Base-by-base conservation (phyloP, 2,888 invertebrate genomes). In the Peribatodes rhomboidaria region DNA sequence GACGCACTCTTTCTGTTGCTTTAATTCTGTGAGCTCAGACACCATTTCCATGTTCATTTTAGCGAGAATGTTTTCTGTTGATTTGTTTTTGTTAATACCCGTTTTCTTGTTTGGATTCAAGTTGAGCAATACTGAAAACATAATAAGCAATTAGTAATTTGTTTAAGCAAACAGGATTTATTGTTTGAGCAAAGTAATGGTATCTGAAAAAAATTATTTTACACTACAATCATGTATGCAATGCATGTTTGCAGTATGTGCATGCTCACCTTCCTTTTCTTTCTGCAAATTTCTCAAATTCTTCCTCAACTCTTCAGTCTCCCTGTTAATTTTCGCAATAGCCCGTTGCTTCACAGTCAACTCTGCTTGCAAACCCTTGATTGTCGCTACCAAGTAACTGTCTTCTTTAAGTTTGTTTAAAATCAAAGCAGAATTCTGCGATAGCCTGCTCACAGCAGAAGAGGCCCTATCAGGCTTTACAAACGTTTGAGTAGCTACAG, bases 351-450 rank as follows among this genome's bases (percentile, higher is more conserved):
- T 97, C 35, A 95, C 94, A 3, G 95, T 94, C 55, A 97, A 81
- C 79, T 97, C 97, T 0, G 95, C 86, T 81, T 97, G 96, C 79
- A 97, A 88, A 2, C 97, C 97, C 67, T 97, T 95, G 74, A 97
- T 96, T 0, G 97, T 97, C 0, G 97, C 97, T 22, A 97, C 85
- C 50, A 97, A 91, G 88, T 97, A 96, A 35, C 96, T 94, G 72
- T 97, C 97, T 76, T 97, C 96, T 82, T 96, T 96, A 7, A 93
- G 81, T 68, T 94, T 93, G 57, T 89, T 90, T 39, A 93, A 81
- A 65, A 92, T 67, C n/a, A 92, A 73, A 0, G 94, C 85, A 42
- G 95, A 94, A 42, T 94, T 94, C 73, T 94, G 94, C 0, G 94
- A 90, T 50, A 94, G 74, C 71, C 94, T 90, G 76, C 93, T 92